Conservation (phyloP, 1,140 invertebrate genomes). For the Idris sp. region DNA sequence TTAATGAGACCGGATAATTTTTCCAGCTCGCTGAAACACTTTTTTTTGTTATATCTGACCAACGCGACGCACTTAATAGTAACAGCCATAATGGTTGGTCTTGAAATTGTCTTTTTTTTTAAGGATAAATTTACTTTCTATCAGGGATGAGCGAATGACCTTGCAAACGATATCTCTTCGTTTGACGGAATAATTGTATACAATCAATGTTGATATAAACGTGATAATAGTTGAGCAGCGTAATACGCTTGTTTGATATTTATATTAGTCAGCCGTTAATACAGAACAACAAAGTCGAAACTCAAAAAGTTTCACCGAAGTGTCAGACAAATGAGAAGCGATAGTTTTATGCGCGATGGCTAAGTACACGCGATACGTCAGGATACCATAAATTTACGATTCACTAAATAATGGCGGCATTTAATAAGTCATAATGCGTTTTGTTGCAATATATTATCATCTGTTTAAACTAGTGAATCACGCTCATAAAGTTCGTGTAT, state of each 20-base stretch:
- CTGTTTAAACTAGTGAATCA: constrained; percentile 22
- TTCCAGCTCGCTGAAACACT: constrained; percentile 21
- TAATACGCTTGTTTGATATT: no score
- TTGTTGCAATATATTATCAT: constrained; percentile 23
- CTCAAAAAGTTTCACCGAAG: not conserved
- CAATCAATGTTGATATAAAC: no score
- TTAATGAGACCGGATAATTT: constrained; percentile 52
- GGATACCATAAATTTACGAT: constrained; percentile 17
- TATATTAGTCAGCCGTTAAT: no score
- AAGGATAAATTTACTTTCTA: constrained; percentile 47
- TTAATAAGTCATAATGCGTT: constrained; percentile 28
- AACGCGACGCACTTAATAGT: constrained; percentile 37
- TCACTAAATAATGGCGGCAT: constrained; percentile 17
- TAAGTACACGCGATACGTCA: constrained; percentile 16
- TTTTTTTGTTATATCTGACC: no score
- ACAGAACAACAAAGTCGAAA: not conserved
- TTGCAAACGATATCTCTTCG: constrained; percentile 5
- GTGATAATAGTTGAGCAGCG: no score
- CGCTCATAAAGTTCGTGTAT: constrained; percentile 6
- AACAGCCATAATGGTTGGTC: constrained; percentile 38
- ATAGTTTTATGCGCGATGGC: constrained; percentile 7
- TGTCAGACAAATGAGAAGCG: constrained; percentile 9
- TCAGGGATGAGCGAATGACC: constrained; percentile 14
- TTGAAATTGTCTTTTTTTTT: constrained; percentile 46
- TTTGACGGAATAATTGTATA: not conserved